Evolutionary conservation across 1,140 invertebrate genomes (phyloP).

Genomic region (Aphidius gifuensis): DNA sequence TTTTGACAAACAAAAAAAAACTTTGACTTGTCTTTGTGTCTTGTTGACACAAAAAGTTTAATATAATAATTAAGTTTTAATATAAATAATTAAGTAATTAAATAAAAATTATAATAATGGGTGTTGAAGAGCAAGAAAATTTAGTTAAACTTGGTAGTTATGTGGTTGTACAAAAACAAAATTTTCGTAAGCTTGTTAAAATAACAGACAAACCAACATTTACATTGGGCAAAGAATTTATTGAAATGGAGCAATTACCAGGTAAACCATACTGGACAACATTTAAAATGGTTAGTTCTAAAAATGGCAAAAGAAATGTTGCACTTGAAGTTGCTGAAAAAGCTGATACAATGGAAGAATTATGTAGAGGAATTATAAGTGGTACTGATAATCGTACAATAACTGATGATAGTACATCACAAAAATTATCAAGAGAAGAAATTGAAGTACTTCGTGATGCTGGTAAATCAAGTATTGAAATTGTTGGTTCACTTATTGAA

Average conservation of each 20-base stretch:
- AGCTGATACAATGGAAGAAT: constrained; percentile 40
- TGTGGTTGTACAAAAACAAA: constrained; percentile 71
- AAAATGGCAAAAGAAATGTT: constrained; percentile 59
- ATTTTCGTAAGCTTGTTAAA: constrained; percentile 73
- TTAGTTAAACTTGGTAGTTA: constrained; percentile 64
- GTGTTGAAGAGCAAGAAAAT: constrained; percentile 33
- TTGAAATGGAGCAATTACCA: constrained; percentile 68
- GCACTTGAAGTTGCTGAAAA: constrained; percentile 55
- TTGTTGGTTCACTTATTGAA: constrained; percentile 81
- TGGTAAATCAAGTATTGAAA: constrained; percentile 74
- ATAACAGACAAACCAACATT: constrained; percentile 62
- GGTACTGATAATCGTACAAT: constrained; percentile 84
- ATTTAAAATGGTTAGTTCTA: constrained; percentile 72
- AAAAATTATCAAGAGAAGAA: constrained; percentile 78
- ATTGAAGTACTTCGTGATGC: constrained; percentile 74
- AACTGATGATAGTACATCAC: constrained; percentile 79
- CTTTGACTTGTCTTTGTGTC: too few relatives aligned
- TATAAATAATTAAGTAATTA: background rate
- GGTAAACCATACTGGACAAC: constrained; percentile 73
- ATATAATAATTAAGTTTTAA: background rate
- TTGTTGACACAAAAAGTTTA: too few relatives aligned
- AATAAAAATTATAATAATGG: constrained; percentile 23
- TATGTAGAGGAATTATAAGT: constrained; percentile 46
- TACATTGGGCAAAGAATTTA: constrained; percentile 67
- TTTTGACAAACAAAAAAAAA: too few relatives aligned